These are phyloP conservation scores for Phyllostomus discolor DNA, from an alignment of 2,113 vertebrate species.

Conservation along the genomic window DNA sequence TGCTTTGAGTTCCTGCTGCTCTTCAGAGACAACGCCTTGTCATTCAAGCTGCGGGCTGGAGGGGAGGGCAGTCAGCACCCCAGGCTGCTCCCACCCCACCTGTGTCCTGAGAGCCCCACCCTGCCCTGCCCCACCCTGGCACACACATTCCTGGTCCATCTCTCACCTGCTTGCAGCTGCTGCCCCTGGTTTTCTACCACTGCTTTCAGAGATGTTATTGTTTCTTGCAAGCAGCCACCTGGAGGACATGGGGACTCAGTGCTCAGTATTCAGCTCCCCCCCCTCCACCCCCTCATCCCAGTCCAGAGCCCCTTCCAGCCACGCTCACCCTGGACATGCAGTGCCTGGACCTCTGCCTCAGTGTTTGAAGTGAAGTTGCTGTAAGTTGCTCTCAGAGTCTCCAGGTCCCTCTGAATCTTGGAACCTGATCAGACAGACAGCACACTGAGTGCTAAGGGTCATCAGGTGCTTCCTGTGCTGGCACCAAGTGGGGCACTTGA, in stretches of 20 bases:
- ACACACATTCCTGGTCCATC: neutral
- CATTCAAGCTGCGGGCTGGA: conserved; percentile 4
- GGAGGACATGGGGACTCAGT: neutral
- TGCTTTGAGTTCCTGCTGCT: neutral
- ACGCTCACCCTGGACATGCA: conserved; percentile 17
- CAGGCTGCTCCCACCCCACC: neutral
- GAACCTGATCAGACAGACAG: neutral
- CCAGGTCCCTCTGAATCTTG: conserved; percentile 21
- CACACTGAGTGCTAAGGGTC: neutral
- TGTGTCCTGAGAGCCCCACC: fast-evolving
- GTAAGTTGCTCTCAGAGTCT: neutral
- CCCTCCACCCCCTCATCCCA: fast-evolving
- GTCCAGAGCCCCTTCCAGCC: neutral
- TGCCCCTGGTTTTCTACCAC: conserved; percentile 10
- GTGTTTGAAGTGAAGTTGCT: conserved; percentile 1
- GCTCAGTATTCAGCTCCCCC: no score
- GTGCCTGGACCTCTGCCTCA: neutral
- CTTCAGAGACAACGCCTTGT: conserved; percentile 3
- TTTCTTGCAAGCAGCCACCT: neutral
- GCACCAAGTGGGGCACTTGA: neutral
- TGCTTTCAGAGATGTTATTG: neutral
- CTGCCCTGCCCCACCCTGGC: neutral
- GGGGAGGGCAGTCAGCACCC: neutral
- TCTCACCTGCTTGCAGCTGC: conserved; percentile 38
- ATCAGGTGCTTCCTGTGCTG: neutral